Conservation (phyloP, 2,888 invertebrate genomes). For the Eupelmus urozonus region DNA sequence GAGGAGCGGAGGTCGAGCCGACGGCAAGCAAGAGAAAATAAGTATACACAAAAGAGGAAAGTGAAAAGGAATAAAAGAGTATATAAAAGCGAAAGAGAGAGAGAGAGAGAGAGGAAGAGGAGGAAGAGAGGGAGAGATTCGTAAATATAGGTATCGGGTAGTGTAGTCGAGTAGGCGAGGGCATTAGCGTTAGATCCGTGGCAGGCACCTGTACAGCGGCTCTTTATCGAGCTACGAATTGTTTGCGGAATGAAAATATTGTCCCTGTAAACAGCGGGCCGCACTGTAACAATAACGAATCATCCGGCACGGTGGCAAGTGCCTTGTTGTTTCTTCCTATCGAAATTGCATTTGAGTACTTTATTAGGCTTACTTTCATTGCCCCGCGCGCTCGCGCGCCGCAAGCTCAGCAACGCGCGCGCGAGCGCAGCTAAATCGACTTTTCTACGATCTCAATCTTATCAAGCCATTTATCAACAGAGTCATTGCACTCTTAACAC, state of each 20-base stretch:
- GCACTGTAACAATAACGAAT: conserved; percentile 60
- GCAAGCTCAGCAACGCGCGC: background rate
- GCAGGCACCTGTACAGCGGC: conserved; percentile 60
- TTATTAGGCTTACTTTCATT: conserved; percentile 52
- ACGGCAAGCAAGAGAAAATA: background rate
- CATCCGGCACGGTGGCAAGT: conserved; percentile 58
- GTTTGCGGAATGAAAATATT: conserved; percentile 77
- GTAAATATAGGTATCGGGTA: conserved; percentile 66
- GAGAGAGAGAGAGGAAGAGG: conserved; percentile 13
- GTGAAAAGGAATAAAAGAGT: background rate
- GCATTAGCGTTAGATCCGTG: conserved; percentile 64
- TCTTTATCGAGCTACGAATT: conserved; percentile 76
- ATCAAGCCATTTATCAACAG: conserved; percentile 52
- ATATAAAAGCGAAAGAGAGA: conserved; percentile 1
- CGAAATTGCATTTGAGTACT: conserved; percentile 59
- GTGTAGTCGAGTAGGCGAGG: no score
- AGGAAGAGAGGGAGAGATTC: conserved; percentile 62
- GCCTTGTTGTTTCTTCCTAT: conserved; percentile 61
- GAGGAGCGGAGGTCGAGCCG: background rate
- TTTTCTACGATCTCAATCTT: conserved; percentile 51
- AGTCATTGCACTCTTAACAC: conserved; percentile 52
- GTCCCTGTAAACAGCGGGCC: conserved; percentile 75
- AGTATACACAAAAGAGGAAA: background rate
- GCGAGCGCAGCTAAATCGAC: conserved; percentile 12
- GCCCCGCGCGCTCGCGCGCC: background rate